Evolutionary conservation across 2,797 vertebrate species (phyloP), one percentile per base, ranked within the genome.

Genomic region (Microctenopoma stevenorrisi): DNA sequence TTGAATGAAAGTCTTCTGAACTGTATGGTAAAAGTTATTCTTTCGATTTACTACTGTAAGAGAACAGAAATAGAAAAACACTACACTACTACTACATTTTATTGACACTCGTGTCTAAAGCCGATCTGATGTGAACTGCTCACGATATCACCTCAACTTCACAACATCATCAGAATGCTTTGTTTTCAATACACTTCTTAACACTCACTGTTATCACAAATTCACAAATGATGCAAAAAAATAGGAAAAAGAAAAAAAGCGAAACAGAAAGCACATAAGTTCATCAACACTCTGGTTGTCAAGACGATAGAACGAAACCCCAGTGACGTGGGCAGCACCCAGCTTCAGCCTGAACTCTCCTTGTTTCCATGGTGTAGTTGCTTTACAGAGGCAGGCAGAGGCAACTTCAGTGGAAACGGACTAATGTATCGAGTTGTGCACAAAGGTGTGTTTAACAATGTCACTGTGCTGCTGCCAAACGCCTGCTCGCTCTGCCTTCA

Each of bases 361-460:
- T 72, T 89, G 89, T 93, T 93, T 87, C 91, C 89, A 92, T 90
- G 90, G 89, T 89, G 89, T 87, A 69, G 79, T 59, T 77, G 75
- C 70, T 50, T 73, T 63, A 71, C 76, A 74, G 77, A 64, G 49
- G 54, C 54, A 59, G 69, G 75, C 64, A 64, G 72, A 35, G 33
- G 33, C 62, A 88, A 91, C 89, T 91, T 91, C 73, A 79, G 72
- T 4, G 38, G 56, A 80, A 22, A 70, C 38, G 66, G 52, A 83
- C 84, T 76, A 79, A 86, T 56, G 82, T 78, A 68, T 66, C 13
- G 44, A 83, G 68, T 77, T 83, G 78, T 75, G 84, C 81, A 69
- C 62, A 72, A 18, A 83, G 80, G 75, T 72, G 68, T 61, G 69
- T 69, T 82, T 59, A 77, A 76, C 46, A 42, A 79, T 68, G 78